Base-by-base conservation (phyloP, 2,888 invertebrate species). In the Brachynemurus nebulosus region DNA sequence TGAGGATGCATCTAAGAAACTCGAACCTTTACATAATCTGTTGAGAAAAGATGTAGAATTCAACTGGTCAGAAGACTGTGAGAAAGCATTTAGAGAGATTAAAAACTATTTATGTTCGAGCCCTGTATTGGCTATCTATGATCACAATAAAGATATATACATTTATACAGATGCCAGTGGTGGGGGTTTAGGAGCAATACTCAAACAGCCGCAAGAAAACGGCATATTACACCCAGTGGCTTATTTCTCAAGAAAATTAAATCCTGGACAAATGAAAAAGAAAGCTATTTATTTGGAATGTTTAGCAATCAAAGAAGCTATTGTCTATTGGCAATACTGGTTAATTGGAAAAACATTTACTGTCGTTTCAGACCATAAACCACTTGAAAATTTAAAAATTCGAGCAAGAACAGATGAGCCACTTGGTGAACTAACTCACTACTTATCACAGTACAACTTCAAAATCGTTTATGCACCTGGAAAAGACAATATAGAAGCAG, bases 231-330 rank as follows among this genome's bases (percentile, higher is more conserved):
- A 51, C 39, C 44, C 52, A 6, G 52, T 51, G 35, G 48, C 47
- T 39, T 51, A 40, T 33, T 52, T 52, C 36, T 51, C 50, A 8
- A 30, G 42, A 38, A 51, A 52, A 46, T 27, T 51, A 18, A 47
- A 16, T 3, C 19, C 50, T 16, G 21, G 23, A 35, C 48, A 52
- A 42, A 51, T 50, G 43, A 48, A 19, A 14, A 43, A 47, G 45
- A 49, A 48, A 48, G 51, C 51, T 2, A 54, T 53, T 11, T 51
- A 46, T 23, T 34, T 53, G n/a, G 52, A 54, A 49, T 47, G 50
- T 18, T 14, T 51, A 11, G 50, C 52, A 2, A 52, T 52, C 9
- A 52, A 54, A 44, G 51, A 54, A 44, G 47, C 49, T 5, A 45
- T 50, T 9, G 27, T 47, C 25, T 52, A 50, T 27, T 51, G 54